Evolutionary conservation across 2,888 invertebrate genomes (phyloP).

Genomic region (Dryococelus australis): DNA sequence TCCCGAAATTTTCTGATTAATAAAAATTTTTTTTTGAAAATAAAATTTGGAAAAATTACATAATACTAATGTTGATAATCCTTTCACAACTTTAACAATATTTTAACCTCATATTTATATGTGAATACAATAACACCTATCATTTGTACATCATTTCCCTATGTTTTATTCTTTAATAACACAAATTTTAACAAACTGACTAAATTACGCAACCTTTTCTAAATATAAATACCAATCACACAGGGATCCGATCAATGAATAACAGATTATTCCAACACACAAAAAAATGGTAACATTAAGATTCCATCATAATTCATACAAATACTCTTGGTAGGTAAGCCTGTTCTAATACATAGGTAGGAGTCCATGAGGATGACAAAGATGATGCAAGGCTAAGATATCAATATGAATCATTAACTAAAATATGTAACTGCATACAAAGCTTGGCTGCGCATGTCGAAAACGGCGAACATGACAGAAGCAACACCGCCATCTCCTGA

Average conservation of each 20-base stretch:
- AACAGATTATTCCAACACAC: background rate
- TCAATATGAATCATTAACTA: too few relatives aligned
- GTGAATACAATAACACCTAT: background rate
- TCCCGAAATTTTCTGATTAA: background rate
- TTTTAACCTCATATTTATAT: background rate
- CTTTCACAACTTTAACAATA: conserved; percentile 6
- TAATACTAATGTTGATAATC: background rate
- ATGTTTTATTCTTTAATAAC: background rate
- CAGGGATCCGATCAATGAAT: background rate
- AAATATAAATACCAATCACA: background rate
- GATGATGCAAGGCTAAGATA: too few relatives aligned
- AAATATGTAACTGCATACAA: too few relatives aligned
- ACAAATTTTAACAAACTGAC: background rate
- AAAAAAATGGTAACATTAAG: background rate
- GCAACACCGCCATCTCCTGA: too few relatives aligned
- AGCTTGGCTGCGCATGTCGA: too few relatives aligned
- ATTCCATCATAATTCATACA: background rate
- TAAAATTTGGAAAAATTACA: background rate
- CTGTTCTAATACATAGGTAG: background rate
- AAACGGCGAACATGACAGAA: too few relatives aligned
- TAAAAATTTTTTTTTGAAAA: background rate
- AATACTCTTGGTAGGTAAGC: background rate
- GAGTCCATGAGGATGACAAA: background rate
- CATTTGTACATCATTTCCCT: background rate
- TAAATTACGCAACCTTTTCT: background rate